These are phyloP conservation scores for Cottus gobio DNA, from an alignment of 2,113 vertebrate species.

Conservation along the genomic window DNA sequence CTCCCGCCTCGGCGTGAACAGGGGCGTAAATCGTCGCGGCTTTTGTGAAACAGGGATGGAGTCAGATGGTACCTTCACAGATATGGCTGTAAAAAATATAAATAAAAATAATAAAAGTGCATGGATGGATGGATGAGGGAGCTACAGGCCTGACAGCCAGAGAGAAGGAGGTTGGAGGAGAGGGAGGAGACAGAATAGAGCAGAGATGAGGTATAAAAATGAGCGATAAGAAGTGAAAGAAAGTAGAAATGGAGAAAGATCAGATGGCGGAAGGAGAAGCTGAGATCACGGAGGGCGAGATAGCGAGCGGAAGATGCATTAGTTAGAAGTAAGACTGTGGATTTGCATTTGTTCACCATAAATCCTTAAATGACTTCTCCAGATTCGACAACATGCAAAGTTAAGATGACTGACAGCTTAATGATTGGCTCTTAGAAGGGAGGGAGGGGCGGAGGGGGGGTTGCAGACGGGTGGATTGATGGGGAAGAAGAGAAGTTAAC, in stretches of 20 bases:
- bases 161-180: constrained; percentile 6
- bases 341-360: constrained; percentile 53
- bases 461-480: constrained; percentile 54
- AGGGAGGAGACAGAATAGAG: neutral
- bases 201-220: constrained; percentile 14
- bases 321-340: constrained; percentile 32
- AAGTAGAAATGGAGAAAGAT: neutral
- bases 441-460: neutral
- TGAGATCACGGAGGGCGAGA: constrained; percentile 2
- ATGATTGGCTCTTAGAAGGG: constrained; percentile 70
- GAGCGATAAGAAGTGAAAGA: neutral
- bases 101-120: constrained; percentile 65
- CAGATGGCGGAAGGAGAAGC: neutral
- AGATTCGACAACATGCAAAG: constrained; percentile 57
- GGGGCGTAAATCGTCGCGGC: constrained; percentile 71
- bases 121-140: constrained; percentile 54
- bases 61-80: constrained; percentile 66
- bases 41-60: constrained; percentile 65
- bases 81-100: constrained; percentile 70
- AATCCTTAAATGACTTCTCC: constrained; percentile 48
- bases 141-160: neutral
- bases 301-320: constrained; percentile 27
- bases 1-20: constrained; percentile 54
- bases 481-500: constrained; percentile 62
- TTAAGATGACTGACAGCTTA: constrained; percentile 68